A percentile compares a stretch with the other conserved stretches of the same genome.
These are phyloP conservation scores for Discoglossus pictus DNA, from an alignment of 2,797 vertebrate genomes.

Conservation along the genomic window DNA sequence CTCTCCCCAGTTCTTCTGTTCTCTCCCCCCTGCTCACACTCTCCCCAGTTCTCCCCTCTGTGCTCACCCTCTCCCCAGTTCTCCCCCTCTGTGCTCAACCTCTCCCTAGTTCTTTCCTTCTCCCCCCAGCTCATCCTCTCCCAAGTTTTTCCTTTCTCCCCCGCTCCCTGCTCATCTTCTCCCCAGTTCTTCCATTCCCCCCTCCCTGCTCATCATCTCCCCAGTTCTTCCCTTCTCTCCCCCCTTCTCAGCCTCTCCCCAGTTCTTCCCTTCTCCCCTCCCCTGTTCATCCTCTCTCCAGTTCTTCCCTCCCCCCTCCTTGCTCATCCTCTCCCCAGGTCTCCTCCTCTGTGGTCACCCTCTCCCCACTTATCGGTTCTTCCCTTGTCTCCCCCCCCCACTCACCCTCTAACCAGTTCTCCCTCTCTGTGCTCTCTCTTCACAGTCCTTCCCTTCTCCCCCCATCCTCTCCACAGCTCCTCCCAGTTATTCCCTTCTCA, in stretches of 20 bases:
- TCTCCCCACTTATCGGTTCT: conserved; percentile 45
- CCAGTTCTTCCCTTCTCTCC: conserved; percentile 51
- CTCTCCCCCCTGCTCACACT: conserved; percentile 9
- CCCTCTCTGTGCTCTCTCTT: conserved; percentile 73
- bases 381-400: conserved; percentile 29
- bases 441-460: conserved; percentile 60
- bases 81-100: too few relatives aligned
- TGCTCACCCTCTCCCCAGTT: conserved; percentile 26
- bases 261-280: conserved; percentile 37
- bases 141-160: too few relatives aligned
- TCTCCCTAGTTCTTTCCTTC: too few relatives aligned
- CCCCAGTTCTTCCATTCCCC: neutral
- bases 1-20: too few relatives aligned
- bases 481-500: conserved; percentile 40
- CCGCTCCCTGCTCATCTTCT: conserved; percentile 35
- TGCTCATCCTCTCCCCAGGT: conserved; percentile 34
- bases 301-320: conserved; percentile 28
- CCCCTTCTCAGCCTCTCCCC: conserved; percentile 38
- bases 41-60: too few relatives aligned
- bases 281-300: too few relatives aligned
- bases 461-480: conserved; percentile 40
- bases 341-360: too few relatives aligned
- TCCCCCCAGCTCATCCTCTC: conserved; percentile 3
- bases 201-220: conserved; percentile 14
- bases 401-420: conserved; percentile 54